Base-by-base conservation (phyloP, 2,888 invertebrate genomes). In the Rotaria socialis region DNA sequence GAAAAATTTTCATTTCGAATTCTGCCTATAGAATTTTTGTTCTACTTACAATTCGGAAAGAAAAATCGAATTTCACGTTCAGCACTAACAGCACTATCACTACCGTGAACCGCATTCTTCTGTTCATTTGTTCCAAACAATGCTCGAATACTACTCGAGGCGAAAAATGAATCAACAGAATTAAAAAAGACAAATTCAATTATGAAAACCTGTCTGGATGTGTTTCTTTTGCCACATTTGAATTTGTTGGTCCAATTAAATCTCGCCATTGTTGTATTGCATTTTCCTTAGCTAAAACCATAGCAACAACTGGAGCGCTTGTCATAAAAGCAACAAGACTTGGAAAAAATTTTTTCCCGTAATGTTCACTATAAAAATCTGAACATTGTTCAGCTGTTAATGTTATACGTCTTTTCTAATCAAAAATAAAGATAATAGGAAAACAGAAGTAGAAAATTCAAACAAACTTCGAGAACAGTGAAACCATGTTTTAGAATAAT, bases 331-430 rank as follows among this genome's bases (percentile, higher is more conserved):
- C 93, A 0, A 96, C 94, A 86, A 95, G 92, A 89, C 94, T 93
- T 6, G 95, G 94, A 90, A 95, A 96, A 89, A 94, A 93, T 47
- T 93, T 92, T 86, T 93, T 93, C 0, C 94, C 94, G 89, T 94
- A 94, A 90, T 94, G 93, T 85, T 94, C 94, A 7, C 93, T 93
- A 91, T 95, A 96, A 89, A 96, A 94, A 89, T 96, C 95, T 0
- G 95, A 94, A 0, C 94, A 95, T 91, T 95, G 94, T 90, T 96
- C 96, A 0, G 95, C 94, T 0, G 95, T 94, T 87, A 96, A 92
- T 85, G 93, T 94, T 0, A 96, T 91, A 88, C 93, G 92, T 87
- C 95, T 93, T 89, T 93, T 93, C 80, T 80, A 75, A 55, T 22
- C 0, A 47, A 47, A 16, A 43, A 24, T 7, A 22, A 75, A 75